Evolutionary conservation across 2,113 vertebrate species (phyloP), one percentile per base, ranked within the genome.

Genomic region (Cinclus mexicanus): DNA sequence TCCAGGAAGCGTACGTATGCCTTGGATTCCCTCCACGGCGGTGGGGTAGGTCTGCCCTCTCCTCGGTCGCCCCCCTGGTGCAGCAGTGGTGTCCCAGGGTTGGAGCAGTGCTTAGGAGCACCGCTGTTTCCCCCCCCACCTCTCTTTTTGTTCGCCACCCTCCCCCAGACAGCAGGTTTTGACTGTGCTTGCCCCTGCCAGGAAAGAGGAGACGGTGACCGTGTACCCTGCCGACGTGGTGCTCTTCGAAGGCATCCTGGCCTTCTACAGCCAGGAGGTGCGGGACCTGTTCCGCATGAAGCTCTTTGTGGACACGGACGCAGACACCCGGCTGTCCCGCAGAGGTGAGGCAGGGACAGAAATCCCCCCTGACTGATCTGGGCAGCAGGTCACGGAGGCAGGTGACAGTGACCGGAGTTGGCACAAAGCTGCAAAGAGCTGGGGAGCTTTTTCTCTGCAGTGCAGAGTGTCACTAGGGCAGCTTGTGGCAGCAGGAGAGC

Each of bases 231-330:
- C 99, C 0, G 99, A 99, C 1, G 99, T 99, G 95, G 99, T 99
- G 90, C 98, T 99, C 74, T 99, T 99, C 1, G 99, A 99, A 92
- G 99, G 99, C 60, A 99, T 99, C 90, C 98, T 99, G 96, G 99
- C 99, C 95, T 99, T 99, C 98, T 99, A 99, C 97, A 98, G 98
- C 9, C 99, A 99, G 97, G 98, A 99, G 88, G 98, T 99, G 88
- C 97, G 99, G 85, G 99, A 99, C 88, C 98, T 99, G 46, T 99
- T 99, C 96, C 99, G 99, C 96, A 99, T 99, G 99, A 99, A 99
- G 95, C 98, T 99, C 28, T 99, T 99, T 7, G 99, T 99, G 74
- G 99, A 99, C 97, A 99, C 99, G 0, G 99, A 99, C 0, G 98
- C 99, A 2, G 99, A 99, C 96, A 99, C 99, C 7, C 98, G 99